Percentiles rank a stretch among this genome's conserved stretches.
Evolutionary conservation across 2,888 invertebrate species (phyloP).

Genomic region (Calameuta pallipes): DNA sequence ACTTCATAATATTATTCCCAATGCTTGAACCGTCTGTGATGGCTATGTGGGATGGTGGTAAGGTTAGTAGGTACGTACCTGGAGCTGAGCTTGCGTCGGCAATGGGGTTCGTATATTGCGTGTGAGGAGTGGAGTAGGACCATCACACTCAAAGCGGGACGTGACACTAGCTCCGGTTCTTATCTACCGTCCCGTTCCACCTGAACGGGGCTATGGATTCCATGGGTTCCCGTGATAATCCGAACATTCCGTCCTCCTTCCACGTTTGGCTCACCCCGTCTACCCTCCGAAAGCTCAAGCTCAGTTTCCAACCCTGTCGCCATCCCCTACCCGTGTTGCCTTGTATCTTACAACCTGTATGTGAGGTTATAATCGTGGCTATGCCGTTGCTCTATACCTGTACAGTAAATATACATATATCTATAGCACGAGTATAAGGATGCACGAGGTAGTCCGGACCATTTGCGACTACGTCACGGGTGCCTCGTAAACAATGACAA

Average conservation of each 20-base stretch:
- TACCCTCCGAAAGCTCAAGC: not conserved
- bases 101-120: constrained; percentile 33
- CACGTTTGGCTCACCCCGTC: constrained; percentile 39
- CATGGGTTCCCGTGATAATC: constrained; percentile 54
- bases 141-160: constrained; percentile 61
- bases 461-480: constrained; percentile 48
- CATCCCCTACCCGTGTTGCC: constrained; percentile 24
- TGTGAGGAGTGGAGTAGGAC: constrained; percentile 42
- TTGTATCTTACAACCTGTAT: constrained; percentile 52
- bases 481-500: constrained; percentile 43
- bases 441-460: constrained; percentile 12
- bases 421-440: constrained; percentile 18
- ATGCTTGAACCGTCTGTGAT: too few species aligned
- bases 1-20: too few species aligned
- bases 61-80: not conserved
- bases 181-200: constrained; percentile 52
- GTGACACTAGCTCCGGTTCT: constrained; percentile 60
- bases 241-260: constrained; percentile 54
- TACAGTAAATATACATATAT: constrained; percentile 15
- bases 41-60: too few species aligned
- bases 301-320: constrained; percentile 8
- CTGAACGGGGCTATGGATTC: constrained; percentile 36
- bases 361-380: constrained; percentile 53
- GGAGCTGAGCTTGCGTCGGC: constrained; percentile 11
- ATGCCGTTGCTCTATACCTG: constrained; percentile 25